Evolutionary conservation across 2,888 invertebrate genomes (phyloP), one percentile per base, ranked within the genome.

Genomic region (Limnephilus marmoratus): DNA sequence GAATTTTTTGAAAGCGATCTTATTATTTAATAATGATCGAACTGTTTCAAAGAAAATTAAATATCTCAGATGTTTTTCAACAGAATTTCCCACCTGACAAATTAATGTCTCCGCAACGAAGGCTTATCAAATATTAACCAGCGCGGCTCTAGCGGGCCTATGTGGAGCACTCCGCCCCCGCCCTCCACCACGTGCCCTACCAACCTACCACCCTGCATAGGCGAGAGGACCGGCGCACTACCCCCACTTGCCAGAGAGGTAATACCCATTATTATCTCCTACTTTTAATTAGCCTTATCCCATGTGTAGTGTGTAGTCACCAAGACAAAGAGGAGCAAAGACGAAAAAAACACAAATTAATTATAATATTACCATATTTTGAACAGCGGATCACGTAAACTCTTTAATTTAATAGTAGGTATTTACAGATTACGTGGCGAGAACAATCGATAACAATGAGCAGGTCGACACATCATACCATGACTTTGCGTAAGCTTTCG

Each of bases 101-200:
- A 68, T 68, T 68, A 68, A 90, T 90, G 90, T 90, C 90, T 90
- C 85, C 68, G 85, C n/a, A 68, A 85, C 68, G 68, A 80, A 80
- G 90, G 82, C 81, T 80, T 53, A 93, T 93, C 86, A 93, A 93
- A 85, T 93, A 93, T 93, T 93, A 24, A 93, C 80, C 15, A 31
- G 82, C 87, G 91, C 87, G 91, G 85, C 93, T 88, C 53, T 18
- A 68, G 53, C 53, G 53, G 53, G 53, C 53, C 53, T 68, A 68
- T 53, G 53, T 31, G 88, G 88, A 18, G 24, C 53, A n/a, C 86
- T 49, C n/a, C 68, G 18, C 53, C 68, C 68, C 18, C 24, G 9
- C 68, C 68, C 29, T n/a, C 9, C 12, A 15, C 41, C 29, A 49
- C 86, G 29, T 2, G 49, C 11, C 86, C 31, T 3, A 3, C 49